A percentile compares a stretch with the other conserved stretches of the same genome.
These are phyloP conservation scores for Poeciliopsis retropinna DNA, from an alignment of 2,113 vertebrate genomes.

Conservation along the genomic window DNA sequence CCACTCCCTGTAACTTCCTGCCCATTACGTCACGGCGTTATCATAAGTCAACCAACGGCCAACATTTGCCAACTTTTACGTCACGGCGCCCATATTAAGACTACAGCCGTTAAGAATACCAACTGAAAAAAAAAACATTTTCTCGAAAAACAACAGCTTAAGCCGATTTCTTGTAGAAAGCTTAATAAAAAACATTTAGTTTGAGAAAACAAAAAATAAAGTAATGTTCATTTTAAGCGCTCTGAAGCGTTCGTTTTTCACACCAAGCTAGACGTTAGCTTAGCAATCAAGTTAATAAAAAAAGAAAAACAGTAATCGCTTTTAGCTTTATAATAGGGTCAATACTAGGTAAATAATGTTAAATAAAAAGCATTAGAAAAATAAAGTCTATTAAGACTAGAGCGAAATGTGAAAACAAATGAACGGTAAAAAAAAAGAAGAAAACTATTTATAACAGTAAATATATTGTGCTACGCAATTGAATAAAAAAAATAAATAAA, in stretches of 20 bases:
- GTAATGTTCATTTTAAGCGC: not conserved
- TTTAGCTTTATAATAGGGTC: too few species aligned
- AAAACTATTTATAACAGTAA: not conserved
- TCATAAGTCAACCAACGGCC: conserved; percentile 32
- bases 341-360: not conserved
- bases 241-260: not conserved
- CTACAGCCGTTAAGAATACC: not conserved
- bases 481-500: not conserved
- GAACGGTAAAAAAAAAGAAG: not conserved
- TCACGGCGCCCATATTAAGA: conserved; percentile 45
- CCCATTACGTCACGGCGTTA: not conserved
- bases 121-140: not conserved
- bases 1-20: conserved; percentile 3
- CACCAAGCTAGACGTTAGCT: not conserved
- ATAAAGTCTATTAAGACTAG: too few species aligned
- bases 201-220: too few species aligned
- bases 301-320: too few species aligned
- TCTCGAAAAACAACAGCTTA: not conserved
- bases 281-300: not conserved
- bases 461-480: not conserved
- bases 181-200: too few species aligned
- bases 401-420: not conserved
- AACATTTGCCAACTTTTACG: conserved; percentile 18
- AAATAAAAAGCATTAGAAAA: not conserved
- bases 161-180: not conserved